Percentiles rank a stretch among this genome's conserved stretches.
Conservation (phyloP, 37 sponge, comb jelly and placozoan species). For the Diacarnus erythraeanus region DNA sequence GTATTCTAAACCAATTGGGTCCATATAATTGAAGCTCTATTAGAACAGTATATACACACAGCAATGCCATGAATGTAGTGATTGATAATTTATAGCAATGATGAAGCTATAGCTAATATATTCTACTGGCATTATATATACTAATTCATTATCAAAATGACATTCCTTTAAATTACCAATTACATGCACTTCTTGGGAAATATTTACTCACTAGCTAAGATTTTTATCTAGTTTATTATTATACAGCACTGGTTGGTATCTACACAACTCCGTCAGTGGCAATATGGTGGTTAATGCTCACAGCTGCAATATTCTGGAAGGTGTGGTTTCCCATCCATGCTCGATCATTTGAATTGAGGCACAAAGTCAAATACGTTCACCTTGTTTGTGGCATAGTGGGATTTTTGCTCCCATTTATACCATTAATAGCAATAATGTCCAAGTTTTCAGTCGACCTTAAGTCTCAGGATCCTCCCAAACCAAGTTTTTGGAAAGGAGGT, state of each 20-base stretch:
- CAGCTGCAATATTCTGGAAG: conserved; percentile 13
- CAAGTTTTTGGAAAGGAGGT: background rate
- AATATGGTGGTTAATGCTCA: conserved; percentile 12
- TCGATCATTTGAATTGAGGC: background rate
- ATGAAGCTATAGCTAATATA: too few species aligned
- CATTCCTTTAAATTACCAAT: too few species aligned
- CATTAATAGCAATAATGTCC: background rate
- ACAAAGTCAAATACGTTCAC: conserved; percentile 29
- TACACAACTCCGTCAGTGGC: background rate
- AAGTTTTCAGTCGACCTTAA: background rate
- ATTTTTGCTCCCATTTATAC: background rate
- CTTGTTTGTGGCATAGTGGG: background rate
- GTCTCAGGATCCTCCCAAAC: background rate
- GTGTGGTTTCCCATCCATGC: conserved; percentile 38
- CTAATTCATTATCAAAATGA: too few species aligned
- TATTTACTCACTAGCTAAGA: too few species aligned
- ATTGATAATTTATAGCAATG: too few species aligned
- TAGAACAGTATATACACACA: background rate
- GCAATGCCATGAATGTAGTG: too few species aligned
- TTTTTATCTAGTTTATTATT: too few species aligned
- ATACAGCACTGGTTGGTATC: background rate
- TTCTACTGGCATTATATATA: too few species aligned
- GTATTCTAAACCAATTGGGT: too few species aligned
- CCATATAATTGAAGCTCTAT: too few species aligned
- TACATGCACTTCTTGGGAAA: too few species aligned